phyloP scores from a whole-genome alignment of 2,797 vertebrate genomes.

The Gadopsis marmoratus region DNA sequence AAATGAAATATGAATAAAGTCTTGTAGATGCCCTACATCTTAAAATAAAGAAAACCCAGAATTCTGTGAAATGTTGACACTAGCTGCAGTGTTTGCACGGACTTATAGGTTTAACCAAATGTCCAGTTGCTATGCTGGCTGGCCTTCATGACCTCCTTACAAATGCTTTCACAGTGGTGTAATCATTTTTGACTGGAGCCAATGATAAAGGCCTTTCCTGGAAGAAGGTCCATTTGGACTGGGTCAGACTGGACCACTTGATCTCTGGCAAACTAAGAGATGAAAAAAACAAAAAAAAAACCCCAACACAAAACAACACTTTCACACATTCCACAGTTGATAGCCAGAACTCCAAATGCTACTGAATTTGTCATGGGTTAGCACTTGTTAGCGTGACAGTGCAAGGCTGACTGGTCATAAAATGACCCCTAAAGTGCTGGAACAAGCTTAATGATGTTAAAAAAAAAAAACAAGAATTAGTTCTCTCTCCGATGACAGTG shows the following conservation, averaged over 20 bases:
- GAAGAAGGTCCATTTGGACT: slow-evolving; percentile 39
- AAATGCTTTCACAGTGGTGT: slow-evolving; percentile 37
- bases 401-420: slow-evolving; percentile 49
- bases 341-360: slow-evolving; percentile 38
- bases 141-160: slow-evolving; percentile 6
- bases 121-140: slow-evolving; percentile 1
- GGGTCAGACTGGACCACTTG: slow-evolving; percentile 32
- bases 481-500: slow-evolving; percentile 41
- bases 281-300: slow-evolving; percentile 42
- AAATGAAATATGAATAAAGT: not conserved
- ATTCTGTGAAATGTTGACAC: not conserved
- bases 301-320: slow-evolving; percentile 11
- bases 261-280: slow-evolving; percentile 45
- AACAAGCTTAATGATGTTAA: slow-evolving; percentile 60
- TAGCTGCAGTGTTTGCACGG: slow-evolving; percentile 9
- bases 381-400: slow-evolving; percentile 55
- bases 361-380: slow-evolving; percentile 55
- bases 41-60: not conserved
- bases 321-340: slow-evolving; percentile 47
- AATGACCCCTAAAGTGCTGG: slow-evolving; percentile 45
- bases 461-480: slow-evolving; percentile 52
- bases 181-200: slow-evolving; percentile 42
- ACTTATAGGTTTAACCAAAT: slow-evolving; percentile 10
- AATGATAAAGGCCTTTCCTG: slow-evolving; percentile 37
- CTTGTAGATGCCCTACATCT: not conserved